phyloP scores from a whole-genome alignment of 2,888 invertebrate genomes.

The Caenorhabditis sp. region DNA sequence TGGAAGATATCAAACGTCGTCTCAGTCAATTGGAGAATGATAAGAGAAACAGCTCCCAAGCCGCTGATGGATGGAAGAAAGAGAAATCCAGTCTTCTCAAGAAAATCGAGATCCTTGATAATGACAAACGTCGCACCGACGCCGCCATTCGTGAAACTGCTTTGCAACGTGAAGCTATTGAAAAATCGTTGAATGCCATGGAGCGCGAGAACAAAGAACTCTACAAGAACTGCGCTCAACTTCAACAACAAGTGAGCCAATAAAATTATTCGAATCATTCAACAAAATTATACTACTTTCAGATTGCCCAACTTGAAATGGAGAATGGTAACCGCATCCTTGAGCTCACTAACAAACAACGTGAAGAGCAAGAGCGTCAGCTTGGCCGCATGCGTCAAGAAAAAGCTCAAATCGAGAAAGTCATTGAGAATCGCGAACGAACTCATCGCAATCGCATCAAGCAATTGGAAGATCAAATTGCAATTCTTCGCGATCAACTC shows the following conservation, averaged over 20 bases:
- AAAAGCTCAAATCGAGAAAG: slow-evolving; percentile 69
- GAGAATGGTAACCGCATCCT: slow-evolving; percentile 70
- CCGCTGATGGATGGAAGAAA: slow-evolving; percentile 67
- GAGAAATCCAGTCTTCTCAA: slow-evolving; percentile 65
- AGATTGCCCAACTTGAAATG: slow-evolving; percentile 70
- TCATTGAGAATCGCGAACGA: slow-evolving; percentile 69
- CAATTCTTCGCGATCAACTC: slow-evolving; percentile 65
- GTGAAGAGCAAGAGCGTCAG: slow-evolving; percentile 69
- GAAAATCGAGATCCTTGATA: slow-evolving; percentile 69
- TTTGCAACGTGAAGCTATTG: slow-evolving; percentile 69
- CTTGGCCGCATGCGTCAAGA: slow-evolving; percentile 65
- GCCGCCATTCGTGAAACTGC: slow-evolving; percentile 69
- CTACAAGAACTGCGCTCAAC: slow-evolving; percentile 70
- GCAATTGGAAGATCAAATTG: slow-evolving; percentile 68
- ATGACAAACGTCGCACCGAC: slow-evolving; percentile 68
- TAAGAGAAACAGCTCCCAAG: slow-evolving; percentile 47
- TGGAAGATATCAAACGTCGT: slow-evolving; percentile 63
- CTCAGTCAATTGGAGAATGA: slow-evolving; percentile 63
- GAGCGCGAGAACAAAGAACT: slow-evolving; percentile 70
- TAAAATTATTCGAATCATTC: background rate
- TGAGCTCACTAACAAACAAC: slow-evolving; percentile 69
- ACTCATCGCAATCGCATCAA: slow-evolving; percentile 65
- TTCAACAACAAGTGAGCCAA: slow-evolving; percentile 62
- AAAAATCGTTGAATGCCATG: slow-evolving; percentile 71
- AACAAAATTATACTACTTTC: background rate